These are phyloP conservation scores for Malurus melanocephalus DNA, from an alignment of 2,113 vertebrate species.

Conservation along the genomic window DNA sequence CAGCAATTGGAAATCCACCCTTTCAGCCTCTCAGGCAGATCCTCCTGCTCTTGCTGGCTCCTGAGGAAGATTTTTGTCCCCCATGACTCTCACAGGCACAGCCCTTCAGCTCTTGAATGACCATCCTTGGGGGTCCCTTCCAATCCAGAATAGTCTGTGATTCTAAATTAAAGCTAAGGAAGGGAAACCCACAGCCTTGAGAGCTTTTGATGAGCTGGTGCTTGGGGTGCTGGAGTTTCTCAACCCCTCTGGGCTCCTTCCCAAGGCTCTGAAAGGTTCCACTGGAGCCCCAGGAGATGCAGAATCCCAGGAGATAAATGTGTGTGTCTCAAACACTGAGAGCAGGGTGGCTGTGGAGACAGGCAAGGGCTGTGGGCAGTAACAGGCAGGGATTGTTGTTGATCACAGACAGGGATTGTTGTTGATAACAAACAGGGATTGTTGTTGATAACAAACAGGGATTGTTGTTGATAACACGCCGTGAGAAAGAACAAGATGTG, in stretches of 20 bases:
- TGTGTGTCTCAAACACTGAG: not conserved
- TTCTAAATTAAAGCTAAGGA: not conserved
- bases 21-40: not conserved
- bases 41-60: not conserved
- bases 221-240: not conserved
- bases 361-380: not conserved
- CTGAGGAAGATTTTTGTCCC: not conserved
- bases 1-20: not conserved
- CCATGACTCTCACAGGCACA: too few relatives aligned
- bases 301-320: not conserved
- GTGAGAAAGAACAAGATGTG: not conserved
- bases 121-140: not conserved
- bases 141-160: not conserved
- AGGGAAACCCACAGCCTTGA: not conserved
- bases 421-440: not conserved
- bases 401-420: not conserved
- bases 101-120: too few relatives aligned
- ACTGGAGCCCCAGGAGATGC: not conserved
- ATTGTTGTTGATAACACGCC: fast-evolving
- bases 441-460: not conserved
- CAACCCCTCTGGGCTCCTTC: not conserved
- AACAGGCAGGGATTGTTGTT: not conserved
- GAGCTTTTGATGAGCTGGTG: not conserved
- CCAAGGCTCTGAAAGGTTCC: not conserved
- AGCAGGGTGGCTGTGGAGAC: not conserved